A percentile compares a stretch with the other conserved stretches of the same genome.
Conservation (phyloP, 2,113 vertebrate genomes). For the Sinocyclocheilus anshuiensis region DNA sequence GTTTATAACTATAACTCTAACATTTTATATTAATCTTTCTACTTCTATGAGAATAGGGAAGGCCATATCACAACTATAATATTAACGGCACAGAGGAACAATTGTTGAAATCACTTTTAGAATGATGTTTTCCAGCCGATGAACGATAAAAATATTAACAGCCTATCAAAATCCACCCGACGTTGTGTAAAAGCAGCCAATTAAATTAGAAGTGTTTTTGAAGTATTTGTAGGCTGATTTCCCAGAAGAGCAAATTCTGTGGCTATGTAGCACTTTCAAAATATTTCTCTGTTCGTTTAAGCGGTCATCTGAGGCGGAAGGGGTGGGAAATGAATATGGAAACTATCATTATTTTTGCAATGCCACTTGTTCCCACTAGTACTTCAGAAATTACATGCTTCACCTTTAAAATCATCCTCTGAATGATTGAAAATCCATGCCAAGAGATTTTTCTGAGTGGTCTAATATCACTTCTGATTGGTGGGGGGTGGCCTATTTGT, state of each 20-base stretch:
- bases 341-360: slow-evolving; percentile 2
- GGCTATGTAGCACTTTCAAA: neutral
- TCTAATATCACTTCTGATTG: slow-evolving; percentile 9
- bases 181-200: neutral
- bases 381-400: slow-evolving; percentile 29
- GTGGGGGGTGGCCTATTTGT: slow-evolving; percentile 28
- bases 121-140: too few relatives aligned
- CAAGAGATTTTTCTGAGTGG: neutral
- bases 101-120: neutral
- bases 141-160: too few relatives aligned
- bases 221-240: slow-evolving; percentile 14
- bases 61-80: neutral
- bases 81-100: neutral
- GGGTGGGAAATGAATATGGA: neutral
- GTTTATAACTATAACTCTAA: too few relatives aligned
- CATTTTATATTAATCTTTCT: too few relatives aligned
- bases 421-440: neutral
- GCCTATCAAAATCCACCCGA: neutral
- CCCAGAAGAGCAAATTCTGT: slow-evolving; percentile 5
- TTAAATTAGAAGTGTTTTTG: neutral
- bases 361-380: neutral
- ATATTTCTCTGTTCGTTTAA: neutral
- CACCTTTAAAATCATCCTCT: slow-evolving; percentile 1
- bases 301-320: neutral
- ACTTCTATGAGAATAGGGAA: neutral